A percentile compares a stretch with the other conserved stretches of the same genome.
These are phyloP conservation scores for Popillia japonica DNA, from an alignment of 1,140 invertebrate species.

Conservation along the genomic window DNA sequence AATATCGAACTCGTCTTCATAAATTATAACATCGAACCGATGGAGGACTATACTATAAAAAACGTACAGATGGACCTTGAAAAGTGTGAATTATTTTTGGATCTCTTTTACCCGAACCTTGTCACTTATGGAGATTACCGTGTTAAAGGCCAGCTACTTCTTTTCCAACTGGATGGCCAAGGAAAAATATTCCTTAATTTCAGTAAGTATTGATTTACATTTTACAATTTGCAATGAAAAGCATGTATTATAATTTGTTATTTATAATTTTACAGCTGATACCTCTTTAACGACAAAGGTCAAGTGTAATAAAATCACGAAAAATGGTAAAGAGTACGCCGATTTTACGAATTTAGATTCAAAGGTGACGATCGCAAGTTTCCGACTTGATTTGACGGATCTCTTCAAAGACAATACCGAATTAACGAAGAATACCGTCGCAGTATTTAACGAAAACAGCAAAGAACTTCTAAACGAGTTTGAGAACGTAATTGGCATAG, in stretches of 20 bases:
- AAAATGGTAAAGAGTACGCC: not conserved
- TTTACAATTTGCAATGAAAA: too few species aligned
- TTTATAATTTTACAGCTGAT: not conserved
- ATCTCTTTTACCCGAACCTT: not conserved
- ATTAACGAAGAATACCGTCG: not conserved
- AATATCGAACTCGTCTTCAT: not conserved
- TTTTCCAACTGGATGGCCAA: not conserved
- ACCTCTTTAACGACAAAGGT: not conserved
- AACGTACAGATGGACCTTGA: not conserved
- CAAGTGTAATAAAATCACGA: not conserved
- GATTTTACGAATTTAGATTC: not conserved
- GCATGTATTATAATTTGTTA: not conserved
- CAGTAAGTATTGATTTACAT: too few species aligned
- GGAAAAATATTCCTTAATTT: not conserved
- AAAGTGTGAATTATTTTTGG: not conserved
- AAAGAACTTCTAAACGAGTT: not conserved
- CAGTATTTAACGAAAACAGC: not conserved
- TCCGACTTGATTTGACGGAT: not conserved
- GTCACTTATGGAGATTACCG: not conserved
- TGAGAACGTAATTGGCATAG: not conserved
- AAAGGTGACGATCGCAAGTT: not conserved
- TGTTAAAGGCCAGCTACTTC: not conserved
- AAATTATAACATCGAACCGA: not conserved
- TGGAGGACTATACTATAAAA: not conserved
- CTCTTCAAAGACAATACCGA: not conserved